phyloP scores from a whole-genome alignment of 2,113 vertebrate genomes.

The Parotia lawesii region DNA sequence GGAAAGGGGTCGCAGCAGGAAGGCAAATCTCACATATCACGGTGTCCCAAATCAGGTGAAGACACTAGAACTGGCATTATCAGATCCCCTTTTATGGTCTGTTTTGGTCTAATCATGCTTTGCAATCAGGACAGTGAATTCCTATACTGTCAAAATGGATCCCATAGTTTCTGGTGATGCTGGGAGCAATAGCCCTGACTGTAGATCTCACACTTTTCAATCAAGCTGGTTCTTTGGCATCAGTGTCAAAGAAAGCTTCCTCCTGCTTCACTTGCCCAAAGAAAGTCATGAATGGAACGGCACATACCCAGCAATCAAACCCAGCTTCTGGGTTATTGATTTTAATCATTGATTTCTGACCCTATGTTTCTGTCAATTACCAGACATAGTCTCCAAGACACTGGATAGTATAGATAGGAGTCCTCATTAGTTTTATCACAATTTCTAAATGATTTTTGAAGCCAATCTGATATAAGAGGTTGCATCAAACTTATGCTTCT shows the following conservation, averaged over 20 bases:
- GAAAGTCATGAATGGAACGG: background rate
- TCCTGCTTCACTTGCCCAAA: background rate
- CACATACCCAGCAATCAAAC: background rate
- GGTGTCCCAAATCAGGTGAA: background rate
- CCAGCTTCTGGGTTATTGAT: background rate
- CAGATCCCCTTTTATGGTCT: background rate
- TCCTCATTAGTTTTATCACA: background rate
- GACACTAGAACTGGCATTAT: background rate
- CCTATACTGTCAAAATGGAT: background rate
- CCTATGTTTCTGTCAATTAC: background rate
- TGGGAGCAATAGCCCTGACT: background rate
- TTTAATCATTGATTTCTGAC: background rate
- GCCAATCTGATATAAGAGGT: background rate
- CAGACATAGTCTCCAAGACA: background rate
- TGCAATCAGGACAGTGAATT: background rate
- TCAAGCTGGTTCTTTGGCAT: background rate
- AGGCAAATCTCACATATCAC: background rate
- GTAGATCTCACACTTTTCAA: background rate
- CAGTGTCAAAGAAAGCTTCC: background rate
- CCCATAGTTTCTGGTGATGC: background rate
- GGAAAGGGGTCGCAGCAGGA: background rate
- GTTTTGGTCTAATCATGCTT: background rate
- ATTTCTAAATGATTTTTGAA: background rate
- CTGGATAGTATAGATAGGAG: background rate
- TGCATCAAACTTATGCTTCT: background rate